A percentile compares a stretch with the other conserved stretches of the same genome.
These are phyloP conservation scores for Tachyglossus aculeatus DNA, from an alignment of 2,797 vertebrate genomes.

Conservation along the genomic window DNA sequence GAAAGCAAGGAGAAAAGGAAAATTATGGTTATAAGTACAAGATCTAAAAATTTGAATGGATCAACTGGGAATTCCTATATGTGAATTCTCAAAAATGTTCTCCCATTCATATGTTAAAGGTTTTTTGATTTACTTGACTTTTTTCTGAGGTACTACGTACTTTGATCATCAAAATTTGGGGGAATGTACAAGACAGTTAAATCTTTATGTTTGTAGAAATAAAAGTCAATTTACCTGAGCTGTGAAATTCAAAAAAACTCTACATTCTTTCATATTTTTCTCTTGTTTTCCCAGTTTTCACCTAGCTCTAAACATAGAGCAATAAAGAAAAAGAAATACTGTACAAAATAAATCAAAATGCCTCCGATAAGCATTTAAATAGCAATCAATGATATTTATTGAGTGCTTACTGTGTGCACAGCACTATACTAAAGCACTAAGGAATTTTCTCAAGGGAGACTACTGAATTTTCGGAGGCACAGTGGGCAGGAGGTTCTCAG, in stretches of 20 bases:
- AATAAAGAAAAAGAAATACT: conserved; percentile 41
- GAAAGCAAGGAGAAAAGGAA: not conserved
- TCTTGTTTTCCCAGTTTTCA: conserved; percentile 46
- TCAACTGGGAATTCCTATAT: conserved; percentile 9
- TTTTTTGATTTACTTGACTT: conserved; percentile 1
- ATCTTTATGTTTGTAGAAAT: not conserved
- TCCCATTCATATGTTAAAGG: not conserved
- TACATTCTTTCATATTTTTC: conserved; percentile 50
- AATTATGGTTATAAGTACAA: not conserved
- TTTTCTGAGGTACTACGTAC: not conserved
- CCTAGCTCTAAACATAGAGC: conserved; percentile 37
- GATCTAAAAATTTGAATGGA: not conserved
- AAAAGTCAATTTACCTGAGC: not conserved
- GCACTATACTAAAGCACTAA: conserved; percentile 43
- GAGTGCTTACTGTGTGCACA: too few relatives aligned
- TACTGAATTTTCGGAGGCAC: conserved; percentile 38
- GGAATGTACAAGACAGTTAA: not conserved
- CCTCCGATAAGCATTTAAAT: conserved; percentile 53
- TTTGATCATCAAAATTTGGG: conserved; percentile 5
- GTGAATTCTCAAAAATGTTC: conserved; percentile 10
- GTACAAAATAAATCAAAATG: conserved; percentile 42
- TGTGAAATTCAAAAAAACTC: not conserved
- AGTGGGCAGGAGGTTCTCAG: too few relatives aligned
- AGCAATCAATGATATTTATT: conserved; percentile 70
- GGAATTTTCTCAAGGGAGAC: conserved; percentile 44